Evolutionary conservation across 2,888 invertebrate genomes (phyloP).

Genomic region (Strigamia transsilvanica): DNA sequence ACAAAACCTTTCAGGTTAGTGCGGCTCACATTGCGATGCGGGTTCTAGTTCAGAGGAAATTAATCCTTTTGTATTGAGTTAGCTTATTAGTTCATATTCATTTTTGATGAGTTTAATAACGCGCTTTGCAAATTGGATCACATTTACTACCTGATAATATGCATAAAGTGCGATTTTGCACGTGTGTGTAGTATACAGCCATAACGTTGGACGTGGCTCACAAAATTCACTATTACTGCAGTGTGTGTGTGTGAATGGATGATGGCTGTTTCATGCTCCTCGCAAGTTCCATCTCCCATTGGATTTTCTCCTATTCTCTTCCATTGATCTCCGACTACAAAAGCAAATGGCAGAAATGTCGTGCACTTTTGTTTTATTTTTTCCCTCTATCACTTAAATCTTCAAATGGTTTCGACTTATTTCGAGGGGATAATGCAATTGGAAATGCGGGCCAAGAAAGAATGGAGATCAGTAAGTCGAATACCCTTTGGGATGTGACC

Average conservation of each 20-base stretch:
- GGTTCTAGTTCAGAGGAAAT: background rate
- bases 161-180: background rate
- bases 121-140: background rate
- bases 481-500: slow-evolving; percentile 21
- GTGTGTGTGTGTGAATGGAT: background rate
- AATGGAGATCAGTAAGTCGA: slow-evolving; percentile 1
- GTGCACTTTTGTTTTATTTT: slow-evolving; percentile 14
- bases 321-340: slow-evolving; percentile 1
- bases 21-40: background rate
- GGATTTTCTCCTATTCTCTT: background rate
- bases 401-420: slow-evolving; percentile 4
- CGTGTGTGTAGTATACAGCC: background rate
- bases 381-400: background rate
- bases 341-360: background rate
- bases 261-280: slow-evolving; percentile 3
- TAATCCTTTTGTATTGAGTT: background rate
- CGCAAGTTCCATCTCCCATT: slow-evolving; percentile 13
- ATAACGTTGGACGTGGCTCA: background rate
- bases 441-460: slow-evolving; percentile 18
- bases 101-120: background rate
- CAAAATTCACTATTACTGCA: background rate
- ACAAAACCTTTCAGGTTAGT: background rate
- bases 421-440: slow-evolving; percentile 1
- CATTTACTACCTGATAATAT: background rate
- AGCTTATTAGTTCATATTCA: background rate